Evolutionary conservation across 2,113 vertebrate genomes (phyloP), one percentile per base, ranked within the genome.

Genomic region (Crotalus tigris): DNA sequence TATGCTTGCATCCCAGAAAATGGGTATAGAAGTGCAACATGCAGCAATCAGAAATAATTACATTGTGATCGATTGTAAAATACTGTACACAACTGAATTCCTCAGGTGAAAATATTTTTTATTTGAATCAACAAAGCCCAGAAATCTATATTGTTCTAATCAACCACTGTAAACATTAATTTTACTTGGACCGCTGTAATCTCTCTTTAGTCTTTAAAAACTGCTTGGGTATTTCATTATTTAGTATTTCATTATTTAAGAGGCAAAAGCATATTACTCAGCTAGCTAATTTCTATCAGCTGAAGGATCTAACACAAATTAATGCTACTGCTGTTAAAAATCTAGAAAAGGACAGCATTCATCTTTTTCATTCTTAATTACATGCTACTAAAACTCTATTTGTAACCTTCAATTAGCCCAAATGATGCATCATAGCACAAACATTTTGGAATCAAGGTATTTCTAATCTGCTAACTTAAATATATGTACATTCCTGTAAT

Each of bases 231-330:
- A 0, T 91, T 94, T 95, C 39, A 90, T 92, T 94, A 91, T 89
- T 95, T 93, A 88, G 24, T 51, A 51, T 51, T 51, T 51, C 49
- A 51, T 51, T 51, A 51, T 51, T 90, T 95, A 93, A 59, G 23
- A 94, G 23, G 59, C 1, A 92, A 92, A 97, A 93, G 5, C 88
- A 94, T 91, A 95, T 95, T 8, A 55, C 90, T 61, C 92, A 89
- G 39, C 1, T 94, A 90, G 91, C 93, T 95, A 55, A 90, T 92
- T 95, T 4, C 33, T 88, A 94, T 94, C 54, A 91, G 9, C 55
- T 95, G 95, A 94, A 95, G 54, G 91, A 92, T 57, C 75, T 92
- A 64, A 94, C 90, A 24, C 46, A 93, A 93, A n/a, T 13, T 55
- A 91, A 88, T 49, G 2, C n/a, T 93, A 94, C 51, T 29, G 5